Evolutionary conservation across 1,140 invertebrate genomes (phyloP).

Genomic region (Apocrypta bakeri): DNA sequence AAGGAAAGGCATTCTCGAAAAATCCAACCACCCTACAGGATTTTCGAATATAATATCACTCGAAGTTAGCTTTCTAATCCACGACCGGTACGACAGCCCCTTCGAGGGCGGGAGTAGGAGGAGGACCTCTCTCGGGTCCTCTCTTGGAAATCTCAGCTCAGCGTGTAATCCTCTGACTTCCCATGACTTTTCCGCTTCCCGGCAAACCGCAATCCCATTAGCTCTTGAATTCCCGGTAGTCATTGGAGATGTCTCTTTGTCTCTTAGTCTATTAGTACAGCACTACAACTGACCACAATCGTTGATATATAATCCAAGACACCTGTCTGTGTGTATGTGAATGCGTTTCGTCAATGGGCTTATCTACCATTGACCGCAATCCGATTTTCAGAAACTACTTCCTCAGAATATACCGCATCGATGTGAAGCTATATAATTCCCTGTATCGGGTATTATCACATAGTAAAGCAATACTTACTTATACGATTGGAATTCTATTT

Average conservation of each 20-base stretch:
- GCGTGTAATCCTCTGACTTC: conserved; percentile 21
- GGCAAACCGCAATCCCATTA: conserved; percentile 41
- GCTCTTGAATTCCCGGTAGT: neutral
- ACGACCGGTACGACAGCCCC: no score
- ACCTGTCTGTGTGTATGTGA: no score
- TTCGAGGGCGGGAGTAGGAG: neutral
- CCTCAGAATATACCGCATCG: no score
- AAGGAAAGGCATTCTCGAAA: neutral
- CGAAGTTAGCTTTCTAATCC: neutral
- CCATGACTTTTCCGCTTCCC: neutral
- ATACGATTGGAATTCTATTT: no score
- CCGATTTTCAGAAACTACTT: neutral
- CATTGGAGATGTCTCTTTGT: neutral
- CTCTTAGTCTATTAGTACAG: no score
- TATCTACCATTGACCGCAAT: neutral
- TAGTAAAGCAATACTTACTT: no score
- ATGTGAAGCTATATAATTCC: no score
- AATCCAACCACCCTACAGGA: neutral
- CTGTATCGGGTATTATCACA: no score
- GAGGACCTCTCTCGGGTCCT: neutral
- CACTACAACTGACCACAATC: conserved; percentile 5
- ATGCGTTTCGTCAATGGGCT: neutral
- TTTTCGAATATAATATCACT: neutral
- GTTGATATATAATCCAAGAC: neutral
- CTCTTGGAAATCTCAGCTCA: neutral